phyloP scores from a whole-genome alignment of 1,140 invertebrate genomes.

The Papilio xuthus region DNA sequence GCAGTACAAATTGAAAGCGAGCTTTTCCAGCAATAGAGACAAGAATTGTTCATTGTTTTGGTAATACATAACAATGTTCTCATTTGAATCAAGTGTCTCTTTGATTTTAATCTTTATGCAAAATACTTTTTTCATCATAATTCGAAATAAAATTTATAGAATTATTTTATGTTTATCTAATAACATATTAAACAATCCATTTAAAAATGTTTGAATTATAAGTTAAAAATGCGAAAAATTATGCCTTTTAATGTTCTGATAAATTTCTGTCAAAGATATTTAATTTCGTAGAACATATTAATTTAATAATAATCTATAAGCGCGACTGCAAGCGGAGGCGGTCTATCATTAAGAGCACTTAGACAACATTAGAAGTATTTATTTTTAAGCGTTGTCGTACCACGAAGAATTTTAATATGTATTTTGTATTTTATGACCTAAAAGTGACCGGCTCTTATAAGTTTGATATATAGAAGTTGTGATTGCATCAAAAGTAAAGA shows the following conservation, averaged over 20 bases:
- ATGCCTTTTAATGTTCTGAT: too few species aligned
- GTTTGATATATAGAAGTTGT: too few species aligned
- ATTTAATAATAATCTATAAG: background rate
- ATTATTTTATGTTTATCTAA: too few species aligned
- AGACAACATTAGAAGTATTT: background rate
- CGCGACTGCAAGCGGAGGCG: background rate
- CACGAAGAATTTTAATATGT: background rate
- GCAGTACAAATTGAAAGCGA: background rate
- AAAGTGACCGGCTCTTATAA: background rate
- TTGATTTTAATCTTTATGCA: too few species aligned
- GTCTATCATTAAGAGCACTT: background rate
- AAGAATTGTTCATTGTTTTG: constrained; percentile 25
- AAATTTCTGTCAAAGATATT: background rate
- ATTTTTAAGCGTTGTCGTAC: background rate
- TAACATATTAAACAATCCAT: too few species aligned
- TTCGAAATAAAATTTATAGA: too few species aligned
- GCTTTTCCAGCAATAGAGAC: background rate
- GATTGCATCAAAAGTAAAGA: too few species aligned
- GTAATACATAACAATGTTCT: constrained; percentile 28
- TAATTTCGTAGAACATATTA: background rate
- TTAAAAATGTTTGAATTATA: too few species aligned
- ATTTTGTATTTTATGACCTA: background rate
- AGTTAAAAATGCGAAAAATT: too few species aligned
- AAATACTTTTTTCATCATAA: too few species aligned
- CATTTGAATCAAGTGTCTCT: too few species aligned